Evolutionary conservation across 1,140 invertebrate species (phyloP).

Genomic region (Apis laboriosa): DNA sequence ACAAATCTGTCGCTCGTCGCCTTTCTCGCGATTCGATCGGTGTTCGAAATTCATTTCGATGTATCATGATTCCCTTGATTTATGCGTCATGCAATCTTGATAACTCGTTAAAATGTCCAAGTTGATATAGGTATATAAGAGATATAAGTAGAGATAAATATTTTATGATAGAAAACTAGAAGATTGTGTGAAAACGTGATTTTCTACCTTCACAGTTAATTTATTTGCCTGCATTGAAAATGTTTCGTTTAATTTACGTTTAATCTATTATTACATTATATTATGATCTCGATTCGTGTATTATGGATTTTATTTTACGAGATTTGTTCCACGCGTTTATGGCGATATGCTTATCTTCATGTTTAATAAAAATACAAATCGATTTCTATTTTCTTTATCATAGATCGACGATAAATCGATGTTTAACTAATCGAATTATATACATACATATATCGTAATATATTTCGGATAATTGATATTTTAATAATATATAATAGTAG

Average conservation of each 20-base stretch:
- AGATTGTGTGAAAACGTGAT: too few species aligned
- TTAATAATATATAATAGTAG: too few species aligned
- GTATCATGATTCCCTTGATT: slow-evolving; percentile 35
- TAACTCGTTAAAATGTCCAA: slow-evolving; percentile 27
- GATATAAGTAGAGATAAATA: too few species aligned
- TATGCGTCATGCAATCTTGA: slow-evolving; percentile 23
- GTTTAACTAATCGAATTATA: too few species aligned
- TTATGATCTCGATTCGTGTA: not conserved
- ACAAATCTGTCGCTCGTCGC: slow-evolving; percentile 7
- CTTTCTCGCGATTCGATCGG: slow-evolving; percentile 21
- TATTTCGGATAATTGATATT: too few species aligned
- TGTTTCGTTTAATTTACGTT: slow-evolving; percentile 3
- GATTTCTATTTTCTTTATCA: too few species aligned
- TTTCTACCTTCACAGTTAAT: not conserved
- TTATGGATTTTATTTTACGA: not conserved
- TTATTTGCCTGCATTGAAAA: not conserved
- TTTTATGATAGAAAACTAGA: not conserved
- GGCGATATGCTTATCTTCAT: not conserved
- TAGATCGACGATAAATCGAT: too few species aligned
- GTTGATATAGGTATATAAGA: too few species aligned
- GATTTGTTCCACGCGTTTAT: not conserved
- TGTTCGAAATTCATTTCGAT: not conserved
- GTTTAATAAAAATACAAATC: too few species aligned
- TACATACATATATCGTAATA: too few species aligned
- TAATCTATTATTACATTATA: not conserved